Percentiles rank a stretch among this genome's conserved stretches.
phyloP scores from a whole-genome alignment of 92 coral and sea anemone genomes.

The Epizoanthus stellaris region DNA sequence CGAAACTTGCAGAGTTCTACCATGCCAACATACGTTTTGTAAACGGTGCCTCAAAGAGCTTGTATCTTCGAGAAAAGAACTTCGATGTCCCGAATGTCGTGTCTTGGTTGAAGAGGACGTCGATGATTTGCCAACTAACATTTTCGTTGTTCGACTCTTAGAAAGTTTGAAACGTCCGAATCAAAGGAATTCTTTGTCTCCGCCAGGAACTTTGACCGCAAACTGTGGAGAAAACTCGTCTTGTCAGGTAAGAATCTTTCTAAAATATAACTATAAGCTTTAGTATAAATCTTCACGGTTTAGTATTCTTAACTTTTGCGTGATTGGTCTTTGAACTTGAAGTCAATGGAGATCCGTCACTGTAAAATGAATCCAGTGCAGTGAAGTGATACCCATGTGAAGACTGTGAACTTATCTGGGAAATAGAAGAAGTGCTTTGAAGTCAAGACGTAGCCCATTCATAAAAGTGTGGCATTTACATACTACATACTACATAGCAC shows the following conservation, averaged over 20 bases:
- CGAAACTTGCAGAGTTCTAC: slow-evolving; percentile 92
- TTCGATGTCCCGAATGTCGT: slow-evolving; percentile 97
- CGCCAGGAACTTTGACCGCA: slow-evolving; percentile 43
- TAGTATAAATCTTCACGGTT: neutral
- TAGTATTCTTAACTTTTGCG: slow-evolving; percentile 4
- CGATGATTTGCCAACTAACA: slow-evolving; percentile 86
- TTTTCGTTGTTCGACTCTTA: slow-evolving; percentile 81
- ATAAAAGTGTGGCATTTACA: too few relatives aligned
- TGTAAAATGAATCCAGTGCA: too few relatives aligned
- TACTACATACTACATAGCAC: too few relatives aligned
- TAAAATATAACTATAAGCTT: neutral
- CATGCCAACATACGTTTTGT: slow-evolving; percentile 98
- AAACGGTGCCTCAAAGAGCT: slow-evolving; percentile 85
- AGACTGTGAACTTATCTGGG: too few relatives aligned
- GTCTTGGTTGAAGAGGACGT: slow-evolving; percentile 81
- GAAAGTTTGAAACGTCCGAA: slow-evolving; percentile 83
- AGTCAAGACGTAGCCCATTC: too few relatives aligned
- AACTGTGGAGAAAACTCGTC: slow-evolving; percentile 22
- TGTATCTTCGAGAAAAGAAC: slow-evolving; percentile 80
- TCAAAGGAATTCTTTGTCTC: slow-evolving; percentile 41
- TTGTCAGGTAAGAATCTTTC: slow-evolving; percentile 52
- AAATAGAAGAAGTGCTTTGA: too few relatives aligned
- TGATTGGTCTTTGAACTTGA: too few relatives aligned
- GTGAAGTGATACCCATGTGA: too few relatives aligned
- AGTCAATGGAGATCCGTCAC: too few relatives aligned